phyloP scores from a whole-genome alignment of 2,797 vertebrate species.

The Smutsia gigantea region DNA sequence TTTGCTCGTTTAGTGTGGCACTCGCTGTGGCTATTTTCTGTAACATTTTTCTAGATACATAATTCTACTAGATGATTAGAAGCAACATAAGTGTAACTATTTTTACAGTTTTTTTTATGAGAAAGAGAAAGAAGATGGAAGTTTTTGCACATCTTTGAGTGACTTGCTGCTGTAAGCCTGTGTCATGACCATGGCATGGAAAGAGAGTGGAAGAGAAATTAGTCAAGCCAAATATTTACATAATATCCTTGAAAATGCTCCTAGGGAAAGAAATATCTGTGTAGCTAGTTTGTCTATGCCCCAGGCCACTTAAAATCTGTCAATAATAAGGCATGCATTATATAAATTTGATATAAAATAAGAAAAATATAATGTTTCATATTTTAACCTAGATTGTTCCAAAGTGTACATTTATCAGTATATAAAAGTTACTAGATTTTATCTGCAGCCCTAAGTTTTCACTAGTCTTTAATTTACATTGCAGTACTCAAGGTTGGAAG shows the following conservation, averaged over 20 bases:
- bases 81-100: not conserved
- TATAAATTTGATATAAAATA: not conserved
- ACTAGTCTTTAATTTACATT: not conserved
- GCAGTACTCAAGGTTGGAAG: not conserved
- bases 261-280: not conserved
- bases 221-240: not conserved
- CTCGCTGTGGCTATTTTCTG: not conserved
- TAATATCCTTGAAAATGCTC: slow-evolving; percentile 2
- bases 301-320: not conserved
- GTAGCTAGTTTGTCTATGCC: not conserved
- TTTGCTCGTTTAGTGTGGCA: not conserved
- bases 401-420: not conserved
- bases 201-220: not conserved
- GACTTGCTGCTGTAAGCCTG: not conserved
- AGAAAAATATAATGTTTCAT: not conserved
- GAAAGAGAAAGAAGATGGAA: not conserved
- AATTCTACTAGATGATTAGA: not conserved
- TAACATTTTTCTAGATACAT: not conserved
- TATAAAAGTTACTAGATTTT: not conserved
- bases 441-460: not conserved
- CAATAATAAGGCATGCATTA: not conserved
- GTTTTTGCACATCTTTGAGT: not conserved
- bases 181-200: not conserved
- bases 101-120: not conserved
- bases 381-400: not conserved